Percentiles rank a stretch among this genome's conserved stretches.
These are phyloP conservation scores for Cladopsammia gracilis DNA, from an alignment of 64 coral and sea anemone genomes.

Conservation along the genomic window DNA sequence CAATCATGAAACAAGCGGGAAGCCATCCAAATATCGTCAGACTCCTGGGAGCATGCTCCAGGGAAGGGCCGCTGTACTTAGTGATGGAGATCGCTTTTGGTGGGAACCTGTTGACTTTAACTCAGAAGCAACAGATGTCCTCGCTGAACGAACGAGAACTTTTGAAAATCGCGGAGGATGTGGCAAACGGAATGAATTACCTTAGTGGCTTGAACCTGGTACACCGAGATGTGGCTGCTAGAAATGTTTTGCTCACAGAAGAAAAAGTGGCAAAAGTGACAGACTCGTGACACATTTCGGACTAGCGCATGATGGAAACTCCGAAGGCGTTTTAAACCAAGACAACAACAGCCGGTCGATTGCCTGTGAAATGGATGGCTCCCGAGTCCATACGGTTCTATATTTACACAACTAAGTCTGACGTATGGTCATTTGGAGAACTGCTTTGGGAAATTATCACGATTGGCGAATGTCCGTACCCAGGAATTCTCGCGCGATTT, in stretches of 20 bases:
- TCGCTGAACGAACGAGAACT: slow-evolving; percentile 66
- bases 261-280: slow-evolving; percentile 66
- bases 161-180: slow-evolving; percentile 59
- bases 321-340: slow-evolving; percentile 66
- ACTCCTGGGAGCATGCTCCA: slow-evolving; percentile 72
- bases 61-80: slow-evolving; percentile 74
- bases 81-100: slow-evolving; percentile 74
- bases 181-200: slow-evolving; percentile 73
- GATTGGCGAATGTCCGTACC: slow-evolving; percentile 77
- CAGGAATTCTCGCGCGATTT: slow-evolving; percentile 23
- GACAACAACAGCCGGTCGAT: slow-evolving; percentile 56
- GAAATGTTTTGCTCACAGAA: slow-evolving; percentile 76
- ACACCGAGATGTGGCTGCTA: slow-evolving; percentile 81
- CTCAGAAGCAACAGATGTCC: slow-evolving; percentile 53
- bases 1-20: slow-evolving; percentile 69
- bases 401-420: slow-evolving; percentile 74
- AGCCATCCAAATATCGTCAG: slow-evolving; percentile 74
- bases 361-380: slow-evolving; percentile 89
- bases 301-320: slow-evolving; percentile 65
- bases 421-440: slow-evolving; percentile 89
- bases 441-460: slow-evolving; percentile 86
- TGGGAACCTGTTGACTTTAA: slow-evolving; percentile 50
- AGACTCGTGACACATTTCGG: no score
- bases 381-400: slow-evolving; percentile 75
- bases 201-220: slow-evolving; percentile 60